phyloP scores from a whole-genome alignment of 2,113 vertebrate genomes.

The Notiomystis cincta region DNA sequence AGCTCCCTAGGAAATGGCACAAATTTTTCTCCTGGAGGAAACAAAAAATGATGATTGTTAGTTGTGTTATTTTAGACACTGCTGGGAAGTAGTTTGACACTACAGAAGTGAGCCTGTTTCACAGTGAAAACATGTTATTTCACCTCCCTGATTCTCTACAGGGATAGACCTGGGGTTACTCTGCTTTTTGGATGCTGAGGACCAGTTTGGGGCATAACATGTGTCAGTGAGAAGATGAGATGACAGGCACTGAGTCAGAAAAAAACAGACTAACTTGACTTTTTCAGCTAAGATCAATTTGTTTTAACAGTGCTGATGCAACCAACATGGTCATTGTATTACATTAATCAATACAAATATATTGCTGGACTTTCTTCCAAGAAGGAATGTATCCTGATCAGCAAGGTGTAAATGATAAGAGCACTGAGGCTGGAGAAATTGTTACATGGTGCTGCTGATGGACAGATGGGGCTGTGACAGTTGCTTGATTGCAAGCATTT shows the following conservation, averaged over 20 bases:
- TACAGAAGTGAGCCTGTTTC: neutral
- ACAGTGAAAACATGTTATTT: neutral
- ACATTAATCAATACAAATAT: neutral
- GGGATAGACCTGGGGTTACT: neutral
- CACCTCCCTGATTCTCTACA: neutral
- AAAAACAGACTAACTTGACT: neutral
- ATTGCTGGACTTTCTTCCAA: neutral
- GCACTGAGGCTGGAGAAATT: neutral
- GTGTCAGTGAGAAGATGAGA: neutral
- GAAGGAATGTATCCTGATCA: neutral
- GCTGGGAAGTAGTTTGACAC: neutral
- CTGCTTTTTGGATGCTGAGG: neutral
- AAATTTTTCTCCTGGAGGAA: neutral
- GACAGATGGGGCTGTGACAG: neutral
- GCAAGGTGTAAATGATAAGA: neutral
- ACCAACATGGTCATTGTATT: neutral
- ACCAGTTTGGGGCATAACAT: neutral
- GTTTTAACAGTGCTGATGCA: neutral
- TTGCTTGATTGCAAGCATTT: neutral
- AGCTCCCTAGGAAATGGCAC: neutral
- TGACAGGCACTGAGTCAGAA: neutral
- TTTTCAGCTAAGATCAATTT: neutral
- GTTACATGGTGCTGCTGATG: neutral
- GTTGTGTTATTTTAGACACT: neutral
- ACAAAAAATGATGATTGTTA: neutral